phyloP scores from a whole-genome alignment of 2,888 invertebrate species.

The Lasius fuliginosus region DNA sequence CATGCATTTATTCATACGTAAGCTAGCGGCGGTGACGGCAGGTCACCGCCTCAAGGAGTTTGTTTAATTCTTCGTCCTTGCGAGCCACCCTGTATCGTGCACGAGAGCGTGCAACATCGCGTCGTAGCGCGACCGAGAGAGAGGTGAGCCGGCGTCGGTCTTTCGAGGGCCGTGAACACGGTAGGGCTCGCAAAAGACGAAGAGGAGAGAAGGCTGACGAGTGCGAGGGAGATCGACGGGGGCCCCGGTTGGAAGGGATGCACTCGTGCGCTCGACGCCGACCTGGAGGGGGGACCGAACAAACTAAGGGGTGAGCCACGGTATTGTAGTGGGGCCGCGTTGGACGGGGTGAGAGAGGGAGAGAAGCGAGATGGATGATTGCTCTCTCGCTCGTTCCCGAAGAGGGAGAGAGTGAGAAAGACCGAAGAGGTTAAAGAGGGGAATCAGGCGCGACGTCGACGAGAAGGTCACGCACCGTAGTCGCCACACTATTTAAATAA shows the following conservation, averaged over 20 bases:
- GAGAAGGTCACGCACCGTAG: constrained; percentile 82
- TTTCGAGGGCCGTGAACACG: constrained; percentile 54
- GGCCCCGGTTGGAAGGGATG: constrained; percentile 59
- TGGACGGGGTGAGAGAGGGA: constrained; percentile 41
- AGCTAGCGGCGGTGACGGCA: constrained; percentile 58
- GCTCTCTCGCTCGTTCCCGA: constrained; percentile 41
- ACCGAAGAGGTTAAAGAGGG: constrained; percentile 73
- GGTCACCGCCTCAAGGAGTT: constrained; percentile 77
- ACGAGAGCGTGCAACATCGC: constrained; percentile 61
- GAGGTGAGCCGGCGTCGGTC: constrained; percentile 48
- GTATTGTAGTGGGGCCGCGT: constrained; percentile 39
- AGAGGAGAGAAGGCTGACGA: constrained; percentile 49
- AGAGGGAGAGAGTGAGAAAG: constrained; percentile 45
- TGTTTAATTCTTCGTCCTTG: constrained; percentile 77
- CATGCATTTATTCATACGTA: constrained; percentile 34
- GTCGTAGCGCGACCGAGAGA: constrained; percentile 57
- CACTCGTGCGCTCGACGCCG: constrained; percentile 67
- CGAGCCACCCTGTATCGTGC: constrained; percentile 77
- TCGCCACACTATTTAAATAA: constrained; percentile 82
- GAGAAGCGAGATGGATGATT: constrained; percentile 65
- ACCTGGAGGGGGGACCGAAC: constrained; percentile 62
- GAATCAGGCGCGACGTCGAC: constrained; percentile 77
- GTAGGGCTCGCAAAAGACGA: constrained; percentile 51
- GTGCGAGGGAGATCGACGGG: constrained; percentile 58
- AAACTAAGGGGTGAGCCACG: constrained; percentile 68